A percentile compares a stretch with the other conserved stretches of the same genome.
Conservation (phyloP, 1,140 invertebrate species). For the Aphidius ervi region DNA sequence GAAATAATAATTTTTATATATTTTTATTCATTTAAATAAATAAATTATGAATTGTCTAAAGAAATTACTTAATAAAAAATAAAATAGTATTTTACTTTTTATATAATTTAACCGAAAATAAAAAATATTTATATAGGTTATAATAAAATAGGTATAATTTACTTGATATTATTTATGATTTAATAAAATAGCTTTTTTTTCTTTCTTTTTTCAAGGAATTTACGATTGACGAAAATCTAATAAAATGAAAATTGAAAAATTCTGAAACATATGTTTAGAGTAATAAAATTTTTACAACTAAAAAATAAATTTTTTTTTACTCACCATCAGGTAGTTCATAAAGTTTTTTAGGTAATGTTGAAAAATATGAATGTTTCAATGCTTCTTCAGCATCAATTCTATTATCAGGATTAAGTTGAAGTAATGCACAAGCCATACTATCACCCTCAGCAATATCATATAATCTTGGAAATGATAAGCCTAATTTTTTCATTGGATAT, state of each 20-base stretch:
- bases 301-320: slow-evolving; percentile 31
- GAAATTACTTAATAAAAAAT: too few species aligned
- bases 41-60: too few species aligned
- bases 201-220: too few species aligned
- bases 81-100: too few species aligned
- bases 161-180: too few species aligned
- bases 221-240: too few species aligned
- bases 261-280: neutral
- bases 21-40: too few species aligned
- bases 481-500: slow-evolving; percentile 75
- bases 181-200: too few species aligned
- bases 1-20: too few species aligned
- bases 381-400: slow-evolving; percentile 85
- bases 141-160: neutral
- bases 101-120: too few species aligned
- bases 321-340: slow-evolving; percentile 87
- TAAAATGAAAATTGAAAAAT: slow-evolving; percentile 42
- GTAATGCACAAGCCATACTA: slow-evolving; percentile 75
- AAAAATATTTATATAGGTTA: too few species aligned
- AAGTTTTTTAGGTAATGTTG: slow-evolving; percentile 80
- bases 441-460: slow-evolving; percentile 85
- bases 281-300: neutral
- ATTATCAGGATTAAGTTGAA: slow-evolving; percentile 83
- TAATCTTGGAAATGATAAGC: slow-evolving; percentile 81
- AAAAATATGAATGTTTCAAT: slow-evolving; percentile 86